Conservation (phyloP, 2,888 invertebrate genomes). For the Eristalis tenax region DNA sequence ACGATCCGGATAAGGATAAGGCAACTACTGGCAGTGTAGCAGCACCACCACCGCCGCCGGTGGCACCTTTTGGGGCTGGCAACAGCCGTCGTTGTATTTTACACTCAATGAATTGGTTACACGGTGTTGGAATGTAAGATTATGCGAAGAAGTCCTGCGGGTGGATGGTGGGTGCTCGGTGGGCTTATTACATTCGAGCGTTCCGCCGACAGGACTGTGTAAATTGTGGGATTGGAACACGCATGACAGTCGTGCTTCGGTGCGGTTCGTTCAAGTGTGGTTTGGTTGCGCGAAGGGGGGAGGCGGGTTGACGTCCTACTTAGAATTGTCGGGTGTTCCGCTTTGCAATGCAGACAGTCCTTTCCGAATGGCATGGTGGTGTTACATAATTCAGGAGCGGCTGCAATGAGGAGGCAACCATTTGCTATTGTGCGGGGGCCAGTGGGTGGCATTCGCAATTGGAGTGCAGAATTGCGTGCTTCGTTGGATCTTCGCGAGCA, state of each 20-base stretch:
- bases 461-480: not conserved
- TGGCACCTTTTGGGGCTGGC: not conserved
- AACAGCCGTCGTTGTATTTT: constrained; percentile 50
- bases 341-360: not conserved
- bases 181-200: constrained; percentile 39
- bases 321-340: not conserved
- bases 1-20: constrained; percentile 49
- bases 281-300: not conserved
- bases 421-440: not conserved
- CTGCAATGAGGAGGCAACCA: not conserved
- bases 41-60: too few species aligned
- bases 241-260: constrained; percentile 19
- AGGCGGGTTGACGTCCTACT: not conserved
- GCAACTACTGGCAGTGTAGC: constrained; percentile 1
- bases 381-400: not conserved
- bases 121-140: constrained; percentile 57
- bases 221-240: constrained; percentile 16
- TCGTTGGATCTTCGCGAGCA: not conserved
- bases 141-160: constrained; percentile 35
- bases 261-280: not conserved
- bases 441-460: too few species aligned
- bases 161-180: not conserved
- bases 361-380: not conserved
- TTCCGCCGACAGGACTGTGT: constrained; percentile 24
- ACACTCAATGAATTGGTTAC: constrained; percentile 61